phyloP scores from a whole-genome alignment of 2,113 vertebrate species.

The Cinclus mexicanus region DNA sequence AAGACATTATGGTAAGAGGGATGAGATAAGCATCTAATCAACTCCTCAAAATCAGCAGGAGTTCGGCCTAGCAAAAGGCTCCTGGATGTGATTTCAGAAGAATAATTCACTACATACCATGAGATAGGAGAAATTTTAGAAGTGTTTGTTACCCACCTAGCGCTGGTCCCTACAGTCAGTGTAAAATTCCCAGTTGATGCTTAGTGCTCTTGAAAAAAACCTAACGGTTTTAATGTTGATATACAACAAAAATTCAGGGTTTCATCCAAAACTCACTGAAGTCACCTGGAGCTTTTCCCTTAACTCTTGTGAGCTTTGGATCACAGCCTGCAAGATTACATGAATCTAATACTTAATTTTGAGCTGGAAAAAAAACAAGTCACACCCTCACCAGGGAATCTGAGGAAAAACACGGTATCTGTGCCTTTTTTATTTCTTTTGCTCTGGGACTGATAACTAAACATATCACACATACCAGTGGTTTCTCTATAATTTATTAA shows the following conservation, averaged over 20 bases:
- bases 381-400: background rate
- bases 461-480: background rate
- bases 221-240: conserved; percentile 25
- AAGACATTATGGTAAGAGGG: conserved; percentile 34
- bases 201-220: conserved; percentile 25
- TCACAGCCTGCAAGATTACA: conserved; percentile 45
- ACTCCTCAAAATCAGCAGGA: conserved; percentile 41
- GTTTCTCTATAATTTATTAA: background rate
- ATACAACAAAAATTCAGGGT: conserved; percentile 52
- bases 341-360: conserved; percentile 9
- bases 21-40: conserved; percentile 56
- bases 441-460: background rate
- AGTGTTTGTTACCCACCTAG: background rate
- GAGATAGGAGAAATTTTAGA: background rate
- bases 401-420: background rate
- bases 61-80: conserved; percentile 37
- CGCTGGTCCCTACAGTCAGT: background rate
- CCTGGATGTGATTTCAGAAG: conserved; percentile 12
- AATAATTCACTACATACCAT: background rate
- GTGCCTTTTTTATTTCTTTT: background rate
- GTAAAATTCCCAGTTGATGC: conserved; percentile 1
- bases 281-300: conserved; percentile 62
- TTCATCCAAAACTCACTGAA: conserved; percentile 64
- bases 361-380: conserved; percentile 34
- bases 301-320: conserved; percentile 61